Conservation (phyloP, 92 coral and sea anemone species). For the Porites evermanni region DNA sequence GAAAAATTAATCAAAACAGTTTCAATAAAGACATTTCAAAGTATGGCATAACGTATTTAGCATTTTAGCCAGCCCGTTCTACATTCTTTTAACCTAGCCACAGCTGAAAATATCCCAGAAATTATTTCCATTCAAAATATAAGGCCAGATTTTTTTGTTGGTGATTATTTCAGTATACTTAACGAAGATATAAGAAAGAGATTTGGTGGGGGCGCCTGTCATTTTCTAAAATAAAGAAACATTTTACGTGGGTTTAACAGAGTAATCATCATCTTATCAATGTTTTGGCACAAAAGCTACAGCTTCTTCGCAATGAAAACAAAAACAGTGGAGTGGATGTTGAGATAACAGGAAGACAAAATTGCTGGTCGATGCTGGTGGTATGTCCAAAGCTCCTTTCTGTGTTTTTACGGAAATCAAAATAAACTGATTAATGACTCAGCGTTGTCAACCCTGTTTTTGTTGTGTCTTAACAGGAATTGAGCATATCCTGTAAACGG, state of each 20-base stretch:
- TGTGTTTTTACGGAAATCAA: not conserved
- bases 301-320: constrained; percentile 1
- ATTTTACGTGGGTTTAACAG: not conserved
- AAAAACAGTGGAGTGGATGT: not conserved
- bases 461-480: constrained; percentile 34
- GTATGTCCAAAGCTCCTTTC: not conserved
- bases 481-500: constrained; percentile 10
- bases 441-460: constrained; percentile 13
- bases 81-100: not conserved
- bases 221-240: not conserved
- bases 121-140: not conserved
- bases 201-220: not conserved
- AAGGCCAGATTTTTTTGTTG: not conserved
- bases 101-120: not conserved
- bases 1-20: not conserved
- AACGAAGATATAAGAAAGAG: too few species aligned
- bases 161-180: not conserved
- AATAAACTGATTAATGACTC: not conserved
- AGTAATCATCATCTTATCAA: not conserved
- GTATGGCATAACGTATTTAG: not conserved
- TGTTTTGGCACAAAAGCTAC: not conserved
- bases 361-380: not conserved
- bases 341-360: not conserved
- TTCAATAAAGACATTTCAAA: not conserved
- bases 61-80: not conserved